A percentile compares a stretch with the other conserved stretches of the same genome.
Conservation (phyloP, 2,888 invertebrate genomes). For the Lasioglossum oenotherae region DNA sequence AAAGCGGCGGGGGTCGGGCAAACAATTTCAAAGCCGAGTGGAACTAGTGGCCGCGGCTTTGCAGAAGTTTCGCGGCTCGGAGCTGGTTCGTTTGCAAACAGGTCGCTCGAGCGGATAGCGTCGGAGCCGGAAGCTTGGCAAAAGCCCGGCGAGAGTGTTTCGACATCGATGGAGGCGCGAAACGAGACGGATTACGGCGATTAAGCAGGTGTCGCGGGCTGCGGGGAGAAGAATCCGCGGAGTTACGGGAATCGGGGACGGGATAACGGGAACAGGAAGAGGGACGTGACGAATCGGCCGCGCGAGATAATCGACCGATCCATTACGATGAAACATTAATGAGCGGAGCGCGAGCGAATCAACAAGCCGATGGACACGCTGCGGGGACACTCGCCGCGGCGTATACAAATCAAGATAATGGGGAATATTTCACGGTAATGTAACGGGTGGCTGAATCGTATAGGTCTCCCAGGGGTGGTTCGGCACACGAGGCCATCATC, state of each 20-base stretch:
- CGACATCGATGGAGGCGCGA: background rate
- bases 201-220: background rate
- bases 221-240: constrained; percentile 8
- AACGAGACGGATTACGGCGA: constrained; percentile 10
- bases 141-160: background rate
- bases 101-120: background rate
- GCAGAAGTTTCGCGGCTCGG: background rate
- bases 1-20: background rate
- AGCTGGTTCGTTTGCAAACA: background rate
- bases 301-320: constrained; percentile 60
- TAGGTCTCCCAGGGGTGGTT: constrained; percentile 76
- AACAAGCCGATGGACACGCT: constrained; percentile 55
- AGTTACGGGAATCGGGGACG: background rate
- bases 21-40: background rate
- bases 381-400: constrained; percentile 58
- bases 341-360: constrained; percentile 47
- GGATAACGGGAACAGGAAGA: constrained; percentile 37
- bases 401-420: constrained; percentile 83
- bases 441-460: constrained; percentile 79
- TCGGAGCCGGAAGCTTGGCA: background rate
- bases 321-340: constrained; percentile 72
- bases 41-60: background rate
- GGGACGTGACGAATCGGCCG: constrained; percentile 45
- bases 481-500: constrained; percentile 70
- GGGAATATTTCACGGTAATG: constrained; percentile 82